Evolutionary conservation across 1,140 invertebrate genomes (phyloP), one percentile per base, ranked within the genome.

Genomic region (Acromyrmex echinatior): DNA sequence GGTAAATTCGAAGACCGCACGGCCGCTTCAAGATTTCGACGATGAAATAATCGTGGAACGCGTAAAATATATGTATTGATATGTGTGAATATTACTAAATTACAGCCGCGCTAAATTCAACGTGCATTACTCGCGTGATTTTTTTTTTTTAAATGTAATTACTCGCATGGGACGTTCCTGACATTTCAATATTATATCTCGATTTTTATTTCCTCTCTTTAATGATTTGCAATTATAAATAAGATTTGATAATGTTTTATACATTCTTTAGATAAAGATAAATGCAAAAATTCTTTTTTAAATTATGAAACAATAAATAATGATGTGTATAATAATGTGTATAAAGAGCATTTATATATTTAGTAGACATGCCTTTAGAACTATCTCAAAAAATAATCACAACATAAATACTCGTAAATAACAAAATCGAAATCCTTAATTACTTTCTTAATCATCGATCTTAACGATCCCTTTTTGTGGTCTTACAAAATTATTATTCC

Each of bases 401-500:
- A 51, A 45, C 4, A 31, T 31, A 31, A 31, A 31, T 31, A 4
- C 3, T 31, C 31, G 25, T 56, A n/a, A 31, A 35, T 2, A 31
- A 53, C 12, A 45, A 45, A 14, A 65, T 39, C 16, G 25, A 35
- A 68, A 21, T 68, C 21, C 4, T 68, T 14, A 66, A 21, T 39
- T 39, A 45, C 6, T 68, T 14, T 12, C 35, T 68, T 3, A 10
- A 4, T 10, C 31, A 12, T 66, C 18, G 6, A 31, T 63, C 25
- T 1, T 63, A 7, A 63, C 18, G 35, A 4, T 1, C n/a, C 18
- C 18, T 2, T 45, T 62, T 35, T 3, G 2, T 9, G 4, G 3
- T 16, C 0, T 65, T 25, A 31, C 21, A 14, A 53, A 66, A 14
- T 79, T 79, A 79, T 79, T 79, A 79, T 14, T 66, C 16, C 16